Conservation (phyloP, 2,797 vertebrate genomes). For the Crossoptilon crossoptilon region DNA sequence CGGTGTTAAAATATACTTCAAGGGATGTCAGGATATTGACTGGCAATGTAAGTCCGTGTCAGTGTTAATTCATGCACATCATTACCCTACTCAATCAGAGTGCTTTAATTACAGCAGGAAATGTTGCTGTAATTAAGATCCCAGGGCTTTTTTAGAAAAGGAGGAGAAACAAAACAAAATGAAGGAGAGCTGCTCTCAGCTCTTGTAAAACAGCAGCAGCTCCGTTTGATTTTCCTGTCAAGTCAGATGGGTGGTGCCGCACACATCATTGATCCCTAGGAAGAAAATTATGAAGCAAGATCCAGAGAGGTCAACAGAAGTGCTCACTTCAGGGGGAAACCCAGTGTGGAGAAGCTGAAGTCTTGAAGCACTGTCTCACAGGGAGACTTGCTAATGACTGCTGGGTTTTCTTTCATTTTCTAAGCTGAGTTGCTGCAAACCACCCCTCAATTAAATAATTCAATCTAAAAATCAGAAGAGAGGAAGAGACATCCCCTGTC, state of each 20-base stretch:
- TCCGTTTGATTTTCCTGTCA: not conserved
- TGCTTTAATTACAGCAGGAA: not conserved
- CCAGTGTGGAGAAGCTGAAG: not conserved
- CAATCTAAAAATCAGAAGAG: not conserved
- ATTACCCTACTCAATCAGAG: constrained; percentile 9
- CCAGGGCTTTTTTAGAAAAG: not conserved
- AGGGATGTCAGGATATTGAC: constrained; percentile 3
- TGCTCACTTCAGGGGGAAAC: not conserved
- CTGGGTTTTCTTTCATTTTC: not conserved
- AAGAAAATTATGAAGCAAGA: not conserved
- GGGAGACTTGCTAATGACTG: not conserved
- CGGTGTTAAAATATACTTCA: not conserved
- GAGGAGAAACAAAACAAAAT: not conserved
- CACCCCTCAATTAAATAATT: not conserved
- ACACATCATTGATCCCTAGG: not conserved
- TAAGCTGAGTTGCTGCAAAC: not conserved
- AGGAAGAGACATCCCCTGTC: not conserved
- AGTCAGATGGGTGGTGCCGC: not conserved
- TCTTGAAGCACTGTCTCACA: not conserved
- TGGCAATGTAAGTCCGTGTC: not conserved
- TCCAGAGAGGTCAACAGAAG: fast-evolving
- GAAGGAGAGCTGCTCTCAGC: not conserved
- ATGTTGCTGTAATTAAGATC: constrained; percentile 31
- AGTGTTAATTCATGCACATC: constrained; percentile 29
- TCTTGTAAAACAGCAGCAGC: not conserved